phyloP scores from a whole-genome alignment of 2,888 invertebrate species.

The Meghimatium bilineatum region DNA sequence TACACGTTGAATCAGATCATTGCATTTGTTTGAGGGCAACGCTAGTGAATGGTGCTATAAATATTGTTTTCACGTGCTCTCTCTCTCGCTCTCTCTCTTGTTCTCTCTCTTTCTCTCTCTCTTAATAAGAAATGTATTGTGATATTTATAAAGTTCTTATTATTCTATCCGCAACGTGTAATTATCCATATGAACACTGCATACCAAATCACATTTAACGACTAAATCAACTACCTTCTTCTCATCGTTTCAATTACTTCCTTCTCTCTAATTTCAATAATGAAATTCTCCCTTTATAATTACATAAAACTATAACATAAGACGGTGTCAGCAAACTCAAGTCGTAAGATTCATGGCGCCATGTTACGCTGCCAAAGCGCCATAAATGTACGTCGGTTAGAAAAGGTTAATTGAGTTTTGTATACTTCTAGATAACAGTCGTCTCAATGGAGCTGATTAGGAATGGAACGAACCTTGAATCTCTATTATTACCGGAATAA shows the following conservation, averaged over 20 bases:
- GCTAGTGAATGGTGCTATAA: too few species aligned
- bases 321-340: neutral
- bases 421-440: neutral
- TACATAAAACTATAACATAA: neutral
- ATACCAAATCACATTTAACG: neutral
- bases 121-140: too few species aligned
- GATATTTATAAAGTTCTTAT: too few species aligned
- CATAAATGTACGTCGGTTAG: slow-evolving; percentile 14
- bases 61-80: too few species aligned
- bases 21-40: too few species aligned
- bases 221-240: neutral
- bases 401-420: slow-evolving; percentile 23
- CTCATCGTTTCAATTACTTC: neutral
- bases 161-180: neutral
- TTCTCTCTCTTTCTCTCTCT: too few species aligned
- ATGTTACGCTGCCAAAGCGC: neutral
- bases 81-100: too few species aligned
- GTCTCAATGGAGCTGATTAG: neutral
- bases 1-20: too few species aligned
- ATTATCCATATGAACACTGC: neutral
- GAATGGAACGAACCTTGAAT: neutral
- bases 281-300: neutral
- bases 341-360: slow-evolving; percentile 1
- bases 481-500: neutral
- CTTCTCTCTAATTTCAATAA: neutral